Evolutionary conservation across 1,140 invertebrate species (phyloP).

Genomic region (Pseudomyrmex cubaensis): DNA sequence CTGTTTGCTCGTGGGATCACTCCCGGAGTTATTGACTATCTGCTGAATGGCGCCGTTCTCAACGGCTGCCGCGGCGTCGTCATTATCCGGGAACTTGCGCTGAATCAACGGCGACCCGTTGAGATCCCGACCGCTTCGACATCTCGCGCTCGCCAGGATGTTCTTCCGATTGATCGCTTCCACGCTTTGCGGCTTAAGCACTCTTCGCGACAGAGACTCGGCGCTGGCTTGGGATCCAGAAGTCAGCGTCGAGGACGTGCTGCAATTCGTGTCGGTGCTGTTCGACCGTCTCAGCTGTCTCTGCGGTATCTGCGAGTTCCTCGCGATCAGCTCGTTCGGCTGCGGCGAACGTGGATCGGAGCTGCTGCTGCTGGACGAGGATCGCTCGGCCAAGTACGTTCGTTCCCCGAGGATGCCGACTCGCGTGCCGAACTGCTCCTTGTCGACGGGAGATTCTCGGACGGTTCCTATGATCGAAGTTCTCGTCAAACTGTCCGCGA

Average conservation of each 20-base stretch:
- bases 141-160: constrained; percentile 94
- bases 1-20: constrained; percentile 51
- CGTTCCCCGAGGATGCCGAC: constrained; percentile 82
- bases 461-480: constrained; percentile 38
- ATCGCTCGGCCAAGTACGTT: constrained; percentile 82
- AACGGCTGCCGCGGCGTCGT: constrained; percentile 78
- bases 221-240: constrained; percentile 89
- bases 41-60: constrained; percentile 70
- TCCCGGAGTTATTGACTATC: constrained; percentile 42
- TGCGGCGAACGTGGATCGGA: constrained; percentile 80
- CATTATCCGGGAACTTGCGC: constrained; percentile 86
- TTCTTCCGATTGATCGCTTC: constrained; percentile 94
- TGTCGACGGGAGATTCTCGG: background rate
- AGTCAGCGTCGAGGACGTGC: constrained; percentile 86
- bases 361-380: constrained; percentile 76
- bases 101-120: constrained; percentile 89
- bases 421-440: constrained; percentile 59
- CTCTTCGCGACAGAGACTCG: constrained; percentile 84
- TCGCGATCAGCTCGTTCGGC: constrained; percentile 87
- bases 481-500: constrained; percentile 71
- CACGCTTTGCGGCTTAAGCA: constrained; percentile 91
- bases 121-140: constrained; percentile 91
- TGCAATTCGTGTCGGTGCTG: constrained; percentile 79
- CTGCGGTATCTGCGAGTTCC: constrained; percentile 86
- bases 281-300: constrained; percentile 80